Conservation (phyloP, 2,888 invertebrate genomes). For the Baccha elongata region DNA sequence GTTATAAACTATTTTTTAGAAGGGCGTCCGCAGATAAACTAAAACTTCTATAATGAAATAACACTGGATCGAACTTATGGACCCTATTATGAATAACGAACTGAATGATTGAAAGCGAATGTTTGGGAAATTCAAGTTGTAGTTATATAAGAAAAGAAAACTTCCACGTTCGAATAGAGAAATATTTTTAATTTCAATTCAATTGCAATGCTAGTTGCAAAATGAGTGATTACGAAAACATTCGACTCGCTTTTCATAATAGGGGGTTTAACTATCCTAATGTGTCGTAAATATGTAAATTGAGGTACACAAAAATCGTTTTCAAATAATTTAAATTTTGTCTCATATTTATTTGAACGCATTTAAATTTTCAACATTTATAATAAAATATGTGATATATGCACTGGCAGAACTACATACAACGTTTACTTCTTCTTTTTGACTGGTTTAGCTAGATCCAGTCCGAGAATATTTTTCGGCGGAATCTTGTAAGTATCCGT, state of each 20-base stretch:
- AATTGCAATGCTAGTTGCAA: not conserved
- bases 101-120: too few species aligned
- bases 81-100: too few species aligned
- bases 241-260: too few species aligned
- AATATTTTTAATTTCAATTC: not conserved
- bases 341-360: not conserved
- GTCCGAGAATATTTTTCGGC: constrained; percentile 80
- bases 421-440: constrained; percentile 79
- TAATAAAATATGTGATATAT: not conserved
- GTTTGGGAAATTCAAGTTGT: too few species aligned
- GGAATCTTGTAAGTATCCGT: constrained; percentile 82
- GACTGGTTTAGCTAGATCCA: constrained; percentile 81
- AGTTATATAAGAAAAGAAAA: too few species aligned
- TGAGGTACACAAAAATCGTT: too few species aligned
- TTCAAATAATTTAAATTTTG: not conserved
- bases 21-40: too few species aligned
- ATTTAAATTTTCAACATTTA: not conserved
- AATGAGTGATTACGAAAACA: too few species aligned
- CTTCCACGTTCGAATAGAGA: not conserved
- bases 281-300: not conserved
- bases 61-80: too few species aligned
- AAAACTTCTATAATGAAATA: too few species aligned
- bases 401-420: not conserved
- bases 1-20: too few species aligned
- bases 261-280: too few species aligned